Base-by-base conservation (phyloP, 64 coral and sea anemone genomes). In the Anthopleura sola region DNA sequence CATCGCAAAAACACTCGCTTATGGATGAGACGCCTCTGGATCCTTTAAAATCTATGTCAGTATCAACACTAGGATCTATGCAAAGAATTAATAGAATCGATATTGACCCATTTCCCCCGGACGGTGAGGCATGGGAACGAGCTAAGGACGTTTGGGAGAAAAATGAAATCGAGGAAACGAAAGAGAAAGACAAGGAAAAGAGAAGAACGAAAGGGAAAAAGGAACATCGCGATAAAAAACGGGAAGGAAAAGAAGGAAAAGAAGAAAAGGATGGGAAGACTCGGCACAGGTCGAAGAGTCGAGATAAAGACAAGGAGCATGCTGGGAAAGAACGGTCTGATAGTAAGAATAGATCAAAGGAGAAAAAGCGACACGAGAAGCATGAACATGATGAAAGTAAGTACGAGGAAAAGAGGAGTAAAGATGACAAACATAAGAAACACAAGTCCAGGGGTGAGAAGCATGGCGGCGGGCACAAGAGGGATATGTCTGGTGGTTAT, bases 81-180 rank as follows among this genome's bases (percentile, higher is more conserved):
- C 29, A 8, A 3, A 8, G 66, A 34, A 11, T 71, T 71, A 1
- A 71, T 71, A 14, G 24, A 36, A 34, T 71, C 9, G 66, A 31
- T 14, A 18, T 48, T 36, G 82, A 83, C 19, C 47, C 82, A 11
- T 37, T 83, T 33, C 55, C 55, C 3, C 82, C 82, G 32, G 28
- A 60, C 48, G 82, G 38, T 18, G 32, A 36, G 48, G 48, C 82
- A 18, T 83, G 82, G 82, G n/a, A 21, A 83, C 48, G 82, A 37
- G 82, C 82, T 5, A 83, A 58, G 36, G 82, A 83, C 55, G 32
- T 83, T 1, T 83, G 82, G 82, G 51, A 83, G 50, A 83, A 83
- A 83, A 81, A 56, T 37, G 82, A 83, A 49, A 56, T 23, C 3
- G 82, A 37, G 19, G 82, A 83, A 29, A 83, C 51, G n/a, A 49